A percentile compares a stretch with the other conserved stretches of the same genome.
Conservation (phyloP, 2,888 invertebrate species). For the Cistogaster globosa region DNA sequence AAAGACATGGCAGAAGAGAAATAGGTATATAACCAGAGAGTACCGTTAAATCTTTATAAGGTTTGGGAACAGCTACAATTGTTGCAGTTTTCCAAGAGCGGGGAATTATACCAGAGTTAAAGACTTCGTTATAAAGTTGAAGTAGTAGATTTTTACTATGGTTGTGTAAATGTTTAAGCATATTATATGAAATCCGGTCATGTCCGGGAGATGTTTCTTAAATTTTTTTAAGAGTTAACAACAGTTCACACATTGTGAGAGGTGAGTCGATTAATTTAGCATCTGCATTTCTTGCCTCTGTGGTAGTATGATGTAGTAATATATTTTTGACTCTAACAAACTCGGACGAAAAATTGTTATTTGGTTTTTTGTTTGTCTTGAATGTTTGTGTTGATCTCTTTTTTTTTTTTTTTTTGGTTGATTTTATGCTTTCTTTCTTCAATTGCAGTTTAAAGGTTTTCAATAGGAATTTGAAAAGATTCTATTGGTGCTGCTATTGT, state of each 20-base stretch:
- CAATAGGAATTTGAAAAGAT: too few relatives aligned
- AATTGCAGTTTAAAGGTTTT: too few relatives aligned
- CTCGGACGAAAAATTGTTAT: not conserved
- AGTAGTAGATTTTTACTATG: not conserved
- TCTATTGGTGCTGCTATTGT: too few relatives aligned
- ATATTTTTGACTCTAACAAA: slow-evolving; percentile 7
- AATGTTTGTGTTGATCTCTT: too few relatives aligned
- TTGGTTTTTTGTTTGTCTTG: too few relatives aligned
- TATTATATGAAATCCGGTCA: slow-evolving; percentile 1
- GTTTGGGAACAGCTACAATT: not conserved
- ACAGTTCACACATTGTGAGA: slow-evolving; percentile 6
- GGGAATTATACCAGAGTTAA: not conserved
- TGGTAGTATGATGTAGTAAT: not conserved
- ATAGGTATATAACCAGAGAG: slow-evolving; percentile 3
- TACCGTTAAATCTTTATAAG: not conserved
- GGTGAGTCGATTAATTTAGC: not conserved
- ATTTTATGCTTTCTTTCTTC: too few relatives aligned
- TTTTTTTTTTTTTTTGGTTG: too few relatives aligned
- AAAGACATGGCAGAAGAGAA: slow-evolving; percentile 1
- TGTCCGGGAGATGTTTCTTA: not conserved
- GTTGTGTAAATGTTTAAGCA: not conserved
- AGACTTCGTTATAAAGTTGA: not conserved
- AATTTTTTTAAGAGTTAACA: not conserved
- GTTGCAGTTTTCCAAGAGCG: slow-evolving; percentile 16
- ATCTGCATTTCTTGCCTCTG: not conserved